A percentile compares a stretch with the other conserved stretches of the same genome.
Conservation (phyloP, 2,888 invertebrate species). For the Minunthozetes semirufus region DNA sequence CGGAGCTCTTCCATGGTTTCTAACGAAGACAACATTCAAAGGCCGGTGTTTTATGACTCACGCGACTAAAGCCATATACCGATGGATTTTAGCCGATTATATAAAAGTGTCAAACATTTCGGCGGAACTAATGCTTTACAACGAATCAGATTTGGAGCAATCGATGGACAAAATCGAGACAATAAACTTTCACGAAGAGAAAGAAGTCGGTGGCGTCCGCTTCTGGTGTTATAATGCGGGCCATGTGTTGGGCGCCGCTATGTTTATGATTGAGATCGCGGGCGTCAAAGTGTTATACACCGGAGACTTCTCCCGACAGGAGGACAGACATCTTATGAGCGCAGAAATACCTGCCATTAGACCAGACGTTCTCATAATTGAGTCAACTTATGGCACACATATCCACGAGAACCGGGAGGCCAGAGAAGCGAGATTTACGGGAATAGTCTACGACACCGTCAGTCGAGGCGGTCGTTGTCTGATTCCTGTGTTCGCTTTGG, state of each 20-base stretch:
- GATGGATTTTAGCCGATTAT: conserved; percentile 97
- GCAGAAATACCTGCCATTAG: conserved; percentile 94
- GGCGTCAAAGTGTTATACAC: conserved; percentile 91
- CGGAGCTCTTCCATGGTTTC: conserved; percentile 95
- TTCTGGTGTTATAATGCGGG: conserved; percentile 99
- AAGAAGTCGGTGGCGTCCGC: conserved; percentile 81
- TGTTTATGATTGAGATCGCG: conserved; percentile 99
- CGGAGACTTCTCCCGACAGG: conserved; percentile 96
- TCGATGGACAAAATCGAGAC: conserved; percentile 99
- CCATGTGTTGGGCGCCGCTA: conserved; percentile 96
- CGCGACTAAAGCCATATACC: conserved; percentile 97
- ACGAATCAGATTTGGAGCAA: conserved; percentile 90
- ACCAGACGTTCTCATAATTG: conserved; percentile 95
- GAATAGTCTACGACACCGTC: conserved; percentile 90
- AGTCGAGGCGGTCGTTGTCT: conserved; percentile 93
- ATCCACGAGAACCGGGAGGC: conserved; percentile 98
- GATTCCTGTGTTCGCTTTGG: conserved; percentile 97
- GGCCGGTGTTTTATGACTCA: conserved; percentile 99
- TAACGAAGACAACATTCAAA: conserved; percentile 92
- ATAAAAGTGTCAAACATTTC: conserved; percentile 69
- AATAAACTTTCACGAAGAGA: conserved; percentile 95
- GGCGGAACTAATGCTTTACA: conserved; percentile 92
- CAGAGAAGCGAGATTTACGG: conserved; percentile 85
- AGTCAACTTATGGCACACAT: conserved; percentile 98
- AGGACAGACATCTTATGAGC: conserved; percentile 94